Evolutionary conservation across 1,140 invertebrate species (phyloP), one percentile per base, ranked within the genome.

Genomic region (Papilio aristodemus): DNA sequence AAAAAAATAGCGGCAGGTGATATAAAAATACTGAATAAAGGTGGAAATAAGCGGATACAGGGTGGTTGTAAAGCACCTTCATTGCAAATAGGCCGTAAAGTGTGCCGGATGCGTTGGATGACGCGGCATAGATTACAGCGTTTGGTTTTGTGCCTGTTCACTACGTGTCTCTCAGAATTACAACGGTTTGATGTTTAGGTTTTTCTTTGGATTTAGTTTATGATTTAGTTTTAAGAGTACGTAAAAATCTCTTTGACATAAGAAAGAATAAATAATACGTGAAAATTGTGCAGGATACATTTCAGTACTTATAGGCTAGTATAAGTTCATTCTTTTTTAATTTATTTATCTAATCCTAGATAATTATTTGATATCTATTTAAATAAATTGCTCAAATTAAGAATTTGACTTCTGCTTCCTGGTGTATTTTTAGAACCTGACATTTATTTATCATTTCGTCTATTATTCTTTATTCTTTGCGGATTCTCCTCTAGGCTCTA

Each of bases 61-160:
- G 68, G 41, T 37, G 73, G 79, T 72, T 78, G 74, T 85, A 85
- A 84, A 80, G 77, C 75, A 78, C 80, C 73, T 77, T 78, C 79
- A 80, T 79, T 79, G 81, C 78, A 81, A 85, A 84, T 84, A 85
- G 82, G 78, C 81, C 73, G 83, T 82, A 84, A 85, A 82, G 78
- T 74, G 70, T 38, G 70, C 74, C 73, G 78, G 79, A 77, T 80
- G 78, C 68, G 71, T 36, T 38, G 62, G 43, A 77, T 69, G 71
- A 69, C 70, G 62, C 4, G 39, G 27, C 19, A 27, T 41, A 64
- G 62, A 64, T 22, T 17, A 63, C 13, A 64, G 27, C 17, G n/a
- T 43, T 9, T 25, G 0, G 7, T 63, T 71, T 64, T 63, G 59
- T 71, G 59, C 69, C 68, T 71, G 54, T 68, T 50, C 36, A 57